Evolutionary conservation across 2,888 invertebrate species (phyloP), one percentile per base, ranked within the genome.

Genomic region (Tinea trinotella): DNA sequence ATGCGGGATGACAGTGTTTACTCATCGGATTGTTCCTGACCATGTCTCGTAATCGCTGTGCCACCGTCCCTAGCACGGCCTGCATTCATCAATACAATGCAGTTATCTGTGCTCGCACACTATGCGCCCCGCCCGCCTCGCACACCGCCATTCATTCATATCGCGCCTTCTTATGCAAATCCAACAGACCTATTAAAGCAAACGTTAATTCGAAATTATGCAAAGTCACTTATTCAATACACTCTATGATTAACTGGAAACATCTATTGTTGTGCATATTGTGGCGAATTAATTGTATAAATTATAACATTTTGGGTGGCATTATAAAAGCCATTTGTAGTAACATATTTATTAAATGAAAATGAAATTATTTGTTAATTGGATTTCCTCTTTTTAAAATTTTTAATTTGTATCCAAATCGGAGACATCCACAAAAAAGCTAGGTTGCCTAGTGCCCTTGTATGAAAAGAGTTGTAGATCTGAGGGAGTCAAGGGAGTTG

Each of bases 91-190:
- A 40, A 40, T 40, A 48, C 48, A 50, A 50, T 50, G 50, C 50
- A 12, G 50, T 50, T 50, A 50, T 50, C 50, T 5, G 13, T 13
- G 50, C 22, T 46, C 18, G 46, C 46, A 17, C 17, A 10, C 18
- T n/a, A 10, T 19, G 2, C 18, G 10, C 44, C 15, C 18, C 44
- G 15, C 44, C 3, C 17, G 46, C 19, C 48, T 12, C 17, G 67
- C 68, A 71, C 79, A 82, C 82, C 80, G 83, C 73, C 67, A 62
- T 62, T 64, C 71, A 76, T 82, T 80, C 75, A 76, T 61, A 60
- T 61, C 40, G 20, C 57, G 57, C 60, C 63, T 63, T 56, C 56
- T 57, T 60, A 55, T 58, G 59, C 61, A 61, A 63, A 61, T 55
- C 52, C 53, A 19, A 53, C 54, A 15, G 6, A 24, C 13, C 44